Evolutionary conservation across 1,140 invertebrate species (phyloP).

Genomic region (Zaprionus taronus): DNA sequence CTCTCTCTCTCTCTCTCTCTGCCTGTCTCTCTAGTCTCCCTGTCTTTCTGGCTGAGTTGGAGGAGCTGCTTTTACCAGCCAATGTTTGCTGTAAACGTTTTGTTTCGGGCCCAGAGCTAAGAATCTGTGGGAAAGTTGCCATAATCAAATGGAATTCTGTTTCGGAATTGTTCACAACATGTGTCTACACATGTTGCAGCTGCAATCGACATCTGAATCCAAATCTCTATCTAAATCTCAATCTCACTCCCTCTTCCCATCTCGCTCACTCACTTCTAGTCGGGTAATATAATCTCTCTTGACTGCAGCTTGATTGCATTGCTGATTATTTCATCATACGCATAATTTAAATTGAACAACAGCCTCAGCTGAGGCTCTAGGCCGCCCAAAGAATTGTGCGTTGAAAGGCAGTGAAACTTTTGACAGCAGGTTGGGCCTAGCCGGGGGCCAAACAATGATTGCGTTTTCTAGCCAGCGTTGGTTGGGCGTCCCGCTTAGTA

Average conservation of each 20-base stretch:
- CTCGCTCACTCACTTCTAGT: conserved; percentile 6
- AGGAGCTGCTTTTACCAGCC: conserved; percentile 52
- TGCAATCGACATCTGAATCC: conserved; percentile 41
- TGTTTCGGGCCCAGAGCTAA: conserved; percentile 52
- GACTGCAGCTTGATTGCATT: conserved; percentile 72
- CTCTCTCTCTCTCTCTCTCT: conserved; percentile 25
- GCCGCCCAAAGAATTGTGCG: conserved; percentile 26
- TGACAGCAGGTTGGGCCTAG: conserved; percentile 30
- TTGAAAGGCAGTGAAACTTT: conserved; percentile 58
- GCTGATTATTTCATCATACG: conserved; percentile 78
- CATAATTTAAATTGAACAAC: conserved; percentile 78
- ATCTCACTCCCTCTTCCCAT: conserved; percentile 26
- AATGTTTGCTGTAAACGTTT: conserved; percentile 70
- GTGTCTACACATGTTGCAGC: conserved; percentile 70
- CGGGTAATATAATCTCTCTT: conserved; percentile 63
- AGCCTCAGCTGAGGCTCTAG: conserved; percentile 15
- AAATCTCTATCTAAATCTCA: conserved; percentile 51
- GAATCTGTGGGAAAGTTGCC: conserved; percentile 80
- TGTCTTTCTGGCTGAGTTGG: conserved; percentile 32
- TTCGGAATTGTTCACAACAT: conserved; percentile 68
- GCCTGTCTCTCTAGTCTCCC: conserved; percentile 2
- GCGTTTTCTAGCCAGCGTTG: conserved; percentile 49
- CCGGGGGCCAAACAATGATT: conserved; percentile 61
- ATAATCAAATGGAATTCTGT: conserved; percentile 78
- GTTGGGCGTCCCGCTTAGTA: conserved; percentile 6